phyloP scores from a whole-genome alignment of 2,888 invertebrate genomes.

The Drosophila mulleri region DNA sequence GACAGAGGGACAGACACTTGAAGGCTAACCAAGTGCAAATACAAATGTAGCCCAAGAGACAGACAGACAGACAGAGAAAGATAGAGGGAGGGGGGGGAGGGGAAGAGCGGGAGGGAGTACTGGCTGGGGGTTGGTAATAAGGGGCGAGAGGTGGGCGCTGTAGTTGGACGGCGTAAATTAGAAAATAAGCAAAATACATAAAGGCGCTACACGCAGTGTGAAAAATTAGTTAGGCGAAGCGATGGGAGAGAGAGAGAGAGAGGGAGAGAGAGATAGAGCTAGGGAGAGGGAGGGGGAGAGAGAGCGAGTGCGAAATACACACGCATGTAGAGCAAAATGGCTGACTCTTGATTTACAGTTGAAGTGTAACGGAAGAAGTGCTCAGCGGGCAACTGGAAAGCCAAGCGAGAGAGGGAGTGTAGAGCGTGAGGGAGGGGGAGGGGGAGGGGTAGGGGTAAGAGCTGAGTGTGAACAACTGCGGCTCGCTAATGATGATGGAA shows the following conservation, averaged over 20 bases:
- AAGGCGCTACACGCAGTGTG: slow-evolving; percentile 15
- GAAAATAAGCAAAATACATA: slow-evolving; percentile 14
- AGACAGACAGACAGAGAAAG: neutral
- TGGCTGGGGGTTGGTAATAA: neutral
- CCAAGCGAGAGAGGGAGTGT: neutral
- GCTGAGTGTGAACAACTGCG: slow-evolving; percentile 1
- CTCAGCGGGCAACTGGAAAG: slow-evolving; percentile 28
- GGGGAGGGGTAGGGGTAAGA: neutral
- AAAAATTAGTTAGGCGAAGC: slow-evolving; percentile 60
- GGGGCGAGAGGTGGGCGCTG: neutral
- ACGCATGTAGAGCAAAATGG: slow-evolving; percentile 33
- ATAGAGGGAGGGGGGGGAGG: neutral
- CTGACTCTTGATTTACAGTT: slow-evolving; percentile 66
- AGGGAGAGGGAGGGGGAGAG: neutral
- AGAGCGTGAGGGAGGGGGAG: neutral
- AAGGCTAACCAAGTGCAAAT: slow-evolving; percentile 23
- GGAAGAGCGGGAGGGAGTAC: neutral
- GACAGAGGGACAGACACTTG: slow-evolving; percentile 8
- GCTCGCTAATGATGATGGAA: slow-evolving; percentile 77
- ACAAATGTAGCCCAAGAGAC: slow-evolving; percentile 1
- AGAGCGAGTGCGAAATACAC: too few species aligned
- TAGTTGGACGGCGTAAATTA: slow-evolving; percentile 5
- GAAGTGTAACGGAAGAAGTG: slow-evolving; percentile 72
- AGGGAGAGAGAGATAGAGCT: neutral
- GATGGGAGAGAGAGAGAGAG: neutral